Evolutionary conservation across 23 tunicate species (phyloP).

Genomic region (Diplosoma virens): DNA sequence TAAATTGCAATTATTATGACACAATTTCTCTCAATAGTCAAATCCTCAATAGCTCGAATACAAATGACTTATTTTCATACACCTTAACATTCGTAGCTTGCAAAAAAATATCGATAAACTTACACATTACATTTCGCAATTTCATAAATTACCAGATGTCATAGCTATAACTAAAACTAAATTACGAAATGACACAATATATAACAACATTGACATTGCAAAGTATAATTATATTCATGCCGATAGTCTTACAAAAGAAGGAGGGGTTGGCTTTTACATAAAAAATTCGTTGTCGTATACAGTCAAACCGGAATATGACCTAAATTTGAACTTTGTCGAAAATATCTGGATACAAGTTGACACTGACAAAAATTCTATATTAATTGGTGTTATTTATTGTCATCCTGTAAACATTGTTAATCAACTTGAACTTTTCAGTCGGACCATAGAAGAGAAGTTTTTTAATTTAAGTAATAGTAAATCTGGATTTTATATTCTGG

Average conservation of each 20-base stretch:
- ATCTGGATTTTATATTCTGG: background rate
- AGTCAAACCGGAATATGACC: background rate
- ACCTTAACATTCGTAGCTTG: no score
- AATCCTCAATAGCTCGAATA: no score
- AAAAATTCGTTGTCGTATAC: background rate
- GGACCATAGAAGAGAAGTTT: background rate
- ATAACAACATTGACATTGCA: no score
- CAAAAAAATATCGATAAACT: no score
- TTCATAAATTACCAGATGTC: no score
- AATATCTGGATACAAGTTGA: background rate
- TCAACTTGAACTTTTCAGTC: background rate
- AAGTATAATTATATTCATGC: background rate
- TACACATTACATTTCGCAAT: no score
- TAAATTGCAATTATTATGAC: no score
- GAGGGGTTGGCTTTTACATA: constrained; percentile 1
- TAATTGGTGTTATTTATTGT: background rate
- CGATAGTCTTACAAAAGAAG: background rate
- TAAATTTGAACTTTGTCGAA: background rate
- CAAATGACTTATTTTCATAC: no score
- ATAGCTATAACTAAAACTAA: no score
- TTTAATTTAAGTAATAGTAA: background rate
- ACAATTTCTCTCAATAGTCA: no score
- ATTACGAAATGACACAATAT: no score
- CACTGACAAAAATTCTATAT: background rate
- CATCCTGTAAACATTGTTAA: background rate